A percentile compares a stretch with the other conserved stretches of the same genome.
Evolutionary conservation across 2,113 vertebrate genomes (phyloP).

Genomic region (Taxidea taxus): DNA sequence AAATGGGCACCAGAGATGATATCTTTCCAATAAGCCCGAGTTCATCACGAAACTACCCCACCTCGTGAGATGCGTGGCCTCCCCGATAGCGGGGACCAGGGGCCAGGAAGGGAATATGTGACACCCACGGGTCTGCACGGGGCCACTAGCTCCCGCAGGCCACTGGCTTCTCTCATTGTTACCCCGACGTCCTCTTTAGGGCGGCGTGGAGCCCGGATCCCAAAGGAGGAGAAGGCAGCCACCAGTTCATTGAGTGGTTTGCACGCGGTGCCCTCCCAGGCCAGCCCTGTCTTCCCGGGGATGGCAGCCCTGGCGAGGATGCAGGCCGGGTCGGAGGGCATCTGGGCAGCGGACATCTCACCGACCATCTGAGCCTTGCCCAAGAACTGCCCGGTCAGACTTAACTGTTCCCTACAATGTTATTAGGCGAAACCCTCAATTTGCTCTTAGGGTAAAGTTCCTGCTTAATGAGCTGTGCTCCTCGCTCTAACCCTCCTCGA

Average conservation of each 20-base stretch:
- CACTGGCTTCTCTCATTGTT: neutral
- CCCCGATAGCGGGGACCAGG: neutral
- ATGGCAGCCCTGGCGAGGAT: neutral
- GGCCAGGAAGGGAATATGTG: neutral
- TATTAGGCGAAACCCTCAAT: constrained; percentile 74
- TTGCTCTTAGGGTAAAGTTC: constrained; percentile 80
- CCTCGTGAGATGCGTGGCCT: fast-evolving
- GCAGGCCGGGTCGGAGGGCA: neutral
- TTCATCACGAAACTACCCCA: neutral
- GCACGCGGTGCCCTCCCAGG: no score
- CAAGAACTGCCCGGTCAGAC: constrained; percentile 86
- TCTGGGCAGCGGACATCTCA: constrained; percentile 29
- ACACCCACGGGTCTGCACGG: neutral
- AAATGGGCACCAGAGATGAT: neutral
- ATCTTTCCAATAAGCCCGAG: constrained; percentile 43
- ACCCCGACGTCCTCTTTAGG: neutral
- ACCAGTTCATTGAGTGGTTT: neutral
- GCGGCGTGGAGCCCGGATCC: neutral
- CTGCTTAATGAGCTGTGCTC: constrained; percentile 79
- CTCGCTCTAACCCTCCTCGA: constrained; percentile 76
- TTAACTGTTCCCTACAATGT: constrained; percentile 85
- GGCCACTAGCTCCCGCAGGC: neutral
- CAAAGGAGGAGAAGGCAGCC: neutral
- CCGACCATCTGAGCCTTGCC: constrained; percentile 72
- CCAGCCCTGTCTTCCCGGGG: neutral